These are phyloP conservation scores for Zaprionus capensis DNA, from an alignment of 1,140 invertebrate genomes.

Conservation along the genomic window DNA sequence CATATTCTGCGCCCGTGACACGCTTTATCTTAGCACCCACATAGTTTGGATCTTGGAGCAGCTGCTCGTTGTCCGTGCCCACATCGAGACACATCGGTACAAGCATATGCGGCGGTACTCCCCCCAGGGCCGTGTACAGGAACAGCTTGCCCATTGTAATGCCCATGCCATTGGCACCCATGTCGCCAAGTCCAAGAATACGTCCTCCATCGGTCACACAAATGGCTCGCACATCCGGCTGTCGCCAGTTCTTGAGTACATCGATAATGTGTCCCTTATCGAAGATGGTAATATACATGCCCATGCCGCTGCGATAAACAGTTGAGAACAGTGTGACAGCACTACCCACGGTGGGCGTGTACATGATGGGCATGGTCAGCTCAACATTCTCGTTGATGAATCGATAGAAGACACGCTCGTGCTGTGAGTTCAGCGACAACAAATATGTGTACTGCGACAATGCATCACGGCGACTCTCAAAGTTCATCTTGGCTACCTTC, in stretches of 20 bases:
- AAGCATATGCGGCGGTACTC: conserved; percentile 95
- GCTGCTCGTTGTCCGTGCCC: conserved; percentile 93
- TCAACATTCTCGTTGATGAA: conserved; percentile 95
- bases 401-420: conserved; percentile 97
- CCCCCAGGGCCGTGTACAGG: conserved; percentile 96
- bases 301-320: conserved; percentile 87
- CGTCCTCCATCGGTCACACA: conserved; percentile 98
- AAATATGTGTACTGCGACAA: conserved; percentile 95
- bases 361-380: conserved; percentile 90
- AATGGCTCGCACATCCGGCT: conserved; percentile 92
- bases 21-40: conserved; percentile 95
- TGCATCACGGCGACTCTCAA: conserved; percentile 90
- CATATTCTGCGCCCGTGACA: conserved; percentile 93
- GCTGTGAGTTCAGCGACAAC: conserved; percentile 92
- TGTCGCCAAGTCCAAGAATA: conserved; percentile 96
- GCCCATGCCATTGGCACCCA: conserved; percentile 97
- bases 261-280: conserved; percentile 96
- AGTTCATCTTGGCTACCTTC: conserved; percentile 89
- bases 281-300: conserved; percentile 97
- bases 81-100: conserved; percentile 96
- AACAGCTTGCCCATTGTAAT: conserved; percentile 97
- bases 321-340: conserved; percentile 86
- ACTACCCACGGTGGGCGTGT: conserved; percentile 87
- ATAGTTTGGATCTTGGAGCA: conserved; percentile 97
- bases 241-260: conserved; percentile 85